Conservation (phyloP, 2,797 vertebrate genomes). For the Helarctos malayanus region DNA sequence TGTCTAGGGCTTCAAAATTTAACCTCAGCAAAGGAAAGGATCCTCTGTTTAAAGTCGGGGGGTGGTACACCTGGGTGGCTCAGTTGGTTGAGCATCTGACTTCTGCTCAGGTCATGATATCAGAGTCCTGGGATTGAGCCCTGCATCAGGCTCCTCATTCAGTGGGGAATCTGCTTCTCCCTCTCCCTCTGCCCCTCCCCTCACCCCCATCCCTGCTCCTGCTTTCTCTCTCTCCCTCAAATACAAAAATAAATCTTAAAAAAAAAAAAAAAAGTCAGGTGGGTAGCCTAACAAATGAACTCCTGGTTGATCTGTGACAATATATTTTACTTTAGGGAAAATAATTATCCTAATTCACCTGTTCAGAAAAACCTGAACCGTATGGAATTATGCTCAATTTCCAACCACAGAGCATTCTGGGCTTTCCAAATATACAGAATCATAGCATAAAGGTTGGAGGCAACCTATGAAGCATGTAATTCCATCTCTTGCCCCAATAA, state of each 20-base stretch:
- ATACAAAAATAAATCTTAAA: neutral
- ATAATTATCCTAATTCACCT: slow-evolving; percentile 8
- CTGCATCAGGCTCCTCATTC: neutral
- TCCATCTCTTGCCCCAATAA: neutral
- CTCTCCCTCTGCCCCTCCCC: neutral
- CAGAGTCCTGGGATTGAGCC: neutral
- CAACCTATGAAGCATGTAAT: neutral
- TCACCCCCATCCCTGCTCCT: too few species aligned
- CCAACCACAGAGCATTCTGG: neutral
- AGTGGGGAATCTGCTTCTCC: neutral
- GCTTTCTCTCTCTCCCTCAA: neutral
- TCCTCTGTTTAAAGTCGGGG: neutral
- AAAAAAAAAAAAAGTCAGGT: neutral
- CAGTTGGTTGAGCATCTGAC: neutral
- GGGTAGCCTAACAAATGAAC: neutral
- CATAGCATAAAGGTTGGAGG: neutral
- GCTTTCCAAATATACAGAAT: neutral
- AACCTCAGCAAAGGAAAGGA: neutral
- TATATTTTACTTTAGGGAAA: neutral
- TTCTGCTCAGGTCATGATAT: neutral
- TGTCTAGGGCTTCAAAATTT: neutral
- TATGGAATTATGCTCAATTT: neutral
- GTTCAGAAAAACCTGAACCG: slow-evolving; percentile 31
- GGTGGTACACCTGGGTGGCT: neutral
- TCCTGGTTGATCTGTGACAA: neutral